A percentile compares a stretch with the other conserved stretches of the same genome.
These are phyloP conservation scores for Cydia amplana DNA, from an alignment of 1,140 invertebrate species.

Conservation along the genomic window DNA sequence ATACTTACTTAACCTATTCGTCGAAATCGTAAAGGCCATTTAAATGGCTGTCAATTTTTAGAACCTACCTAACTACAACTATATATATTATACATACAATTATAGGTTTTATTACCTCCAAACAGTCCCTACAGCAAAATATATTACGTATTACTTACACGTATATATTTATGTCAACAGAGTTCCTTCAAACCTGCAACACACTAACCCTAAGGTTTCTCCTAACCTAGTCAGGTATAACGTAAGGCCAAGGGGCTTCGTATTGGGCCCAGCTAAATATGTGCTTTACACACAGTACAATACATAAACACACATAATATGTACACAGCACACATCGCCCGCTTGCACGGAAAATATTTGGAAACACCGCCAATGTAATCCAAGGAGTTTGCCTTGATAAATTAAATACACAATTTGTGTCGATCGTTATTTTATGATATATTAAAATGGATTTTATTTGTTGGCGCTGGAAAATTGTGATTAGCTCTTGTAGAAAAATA, in stretches of 20 bases:
- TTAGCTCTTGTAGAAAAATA: not conserved
- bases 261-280: conserved; percentile 65
- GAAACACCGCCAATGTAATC: conserved; percentile 67
- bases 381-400: conserved; percentile 69
- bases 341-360: conserved; percentile 73
- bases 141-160: not conserved
- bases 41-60: too few relatives aligned
- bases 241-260: conserved; percentile 48
- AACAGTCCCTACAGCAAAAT: too few relatives aligned
- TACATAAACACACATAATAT: conserved; percentile 58
- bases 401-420: conserved; percentile 57
- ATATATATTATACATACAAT: too few relatives aligned
- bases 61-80: too few relatives aligned
- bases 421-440: conserved; percentile 45
- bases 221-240: conserved; percentile 15
- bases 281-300: conserved; percentile 50
- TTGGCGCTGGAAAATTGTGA: conserved; percentile 22
- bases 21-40: too few relatives aligned
- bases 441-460: conserved; percentile 42
- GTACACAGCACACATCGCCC: conserved; percentile 55
- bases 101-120: too few relatives aligned
- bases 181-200: not conserved
- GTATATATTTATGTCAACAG: not conserved
- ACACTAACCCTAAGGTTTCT: not conserved
- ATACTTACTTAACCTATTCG: too few relatives aligned